Conservation (phyloP, 2,888 invertebrate species). For the Acleris emargana region DNA sequence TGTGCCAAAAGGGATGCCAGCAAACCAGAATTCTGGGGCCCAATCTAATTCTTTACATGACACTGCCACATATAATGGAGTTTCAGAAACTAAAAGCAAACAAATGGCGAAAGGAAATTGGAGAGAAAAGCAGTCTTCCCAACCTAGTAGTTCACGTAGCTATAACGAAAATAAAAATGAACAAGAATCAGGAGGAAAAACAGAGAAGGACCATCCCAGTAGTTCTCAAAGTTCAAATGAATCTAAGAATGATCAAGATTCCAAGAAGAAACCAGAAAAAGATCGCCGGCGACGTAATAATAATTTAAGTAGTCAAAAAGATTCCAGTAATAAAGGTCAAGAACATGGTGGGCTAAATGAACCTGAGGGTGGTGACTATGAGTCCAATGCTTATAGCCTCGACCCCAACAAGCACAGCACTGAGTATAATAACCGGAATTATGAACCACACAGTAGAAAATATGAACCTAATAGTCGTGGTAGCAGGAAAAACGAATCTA, state of each 20-base stretch:
- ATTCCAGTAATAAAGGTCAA: constrained; percentile 24
- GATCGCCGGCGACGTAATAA: constrained; percentile 25
- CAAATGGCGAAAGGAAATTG: constrained; percentile 18
- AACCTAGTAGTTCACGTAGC: constrained; percentile 34
- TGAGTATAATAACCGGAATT: constrained; percentile 26
- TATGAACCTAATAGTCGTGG: constrained; percentile 43
- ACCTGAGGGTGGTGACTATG: constrained; percentile 22
- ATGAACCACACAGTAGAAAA: constrained; percentile 32
- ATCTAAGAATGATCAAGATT: constrained; percentile 49
- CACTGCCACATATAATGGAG: constrained; percentile 45
- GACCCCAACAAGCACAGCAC: constrained; percentile 15
- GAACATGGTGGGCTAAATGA: constrained; percentile 19
- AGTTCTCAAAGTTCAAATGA: constrained; percentile 41
- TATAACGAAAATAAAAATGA: constrained; percentile 47
- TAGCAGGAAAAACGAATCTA: constrained; percentile 48
- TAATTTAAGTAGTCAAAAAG: constrained; percentile 24
- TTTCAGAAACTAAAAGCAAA: constrained; percentile 43
- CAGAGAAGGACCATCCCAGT: constrained; percentile 18
- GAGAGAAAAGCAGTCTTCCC: constrained; percentile 25
- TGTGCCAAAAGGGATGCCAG: constrained; percentile 72
- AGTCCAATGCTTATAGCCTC: constrained; percentile 25
- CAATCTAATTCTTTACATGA: constrained; percentile 51
- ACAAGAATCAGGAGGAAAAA: constrained; percentile 60
- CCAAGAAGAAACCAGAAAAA: constrained; percentile 54
- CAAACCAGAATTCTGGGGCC: constrained; percentile 51